Evolutionary conservation across 2,113 vertebrate species (phyloP).

Genomic region (Anseranas semipalmata): DNA sequence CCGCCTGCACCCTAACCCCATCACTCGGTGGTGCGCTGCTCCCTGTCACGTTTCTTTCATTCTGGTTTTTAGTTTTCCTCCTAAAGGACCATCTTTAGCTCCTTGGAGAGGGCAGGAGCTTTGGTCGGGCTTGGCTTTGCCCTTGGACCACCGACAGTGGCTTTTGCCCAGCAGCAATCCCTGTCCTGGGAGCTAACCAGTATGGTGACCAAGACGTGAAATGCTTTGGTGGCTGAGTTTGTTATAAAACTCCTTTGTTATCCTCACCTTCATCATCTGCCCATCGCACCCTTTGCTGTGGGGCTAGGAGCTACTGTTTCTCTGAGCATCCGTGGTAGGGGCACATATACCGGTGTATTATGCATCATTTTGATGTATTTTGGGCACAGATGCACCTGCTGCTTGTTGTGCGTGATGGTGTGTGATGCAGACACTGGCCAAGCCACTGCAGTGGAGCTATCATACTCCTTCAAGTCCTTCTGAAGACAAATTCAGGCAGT

Average conservation of each 20-base stretch:
- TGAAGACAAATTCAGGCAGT: no score
- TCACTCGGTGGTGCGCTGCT: fast-evolving
- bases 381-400: no score
- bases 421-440: no score
- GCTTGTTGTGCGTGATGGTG: no score
- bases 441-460: no score
- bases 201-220: fast-evolving
- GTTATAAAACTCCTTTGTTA: neutral
- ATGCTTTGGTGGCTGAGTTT: neutral
- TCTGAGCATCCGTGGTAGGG: neutral
- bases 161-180: neutral
- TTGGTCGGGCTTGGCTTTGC: neutral
- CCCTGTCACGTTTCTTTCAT: fast-evolving
- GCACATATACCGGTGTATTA: neutral
- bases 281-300: fast-evolving
- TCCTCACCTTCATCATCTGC: neutral
- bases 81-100: neutral
- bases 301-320: fast-evolving
- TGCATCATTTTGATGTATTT: neutral
- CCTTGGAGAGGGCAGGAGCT: neutral
- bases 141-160: fast-evolving
- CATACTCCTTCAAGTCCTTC: no score
- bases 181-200: neutral
- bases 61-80: neutral
- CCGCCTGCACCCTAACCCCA: neutral